phyloP scores from a whole-genome alignment of 1,140 invertebrate species.

The Drosophila pandora region DNA sequence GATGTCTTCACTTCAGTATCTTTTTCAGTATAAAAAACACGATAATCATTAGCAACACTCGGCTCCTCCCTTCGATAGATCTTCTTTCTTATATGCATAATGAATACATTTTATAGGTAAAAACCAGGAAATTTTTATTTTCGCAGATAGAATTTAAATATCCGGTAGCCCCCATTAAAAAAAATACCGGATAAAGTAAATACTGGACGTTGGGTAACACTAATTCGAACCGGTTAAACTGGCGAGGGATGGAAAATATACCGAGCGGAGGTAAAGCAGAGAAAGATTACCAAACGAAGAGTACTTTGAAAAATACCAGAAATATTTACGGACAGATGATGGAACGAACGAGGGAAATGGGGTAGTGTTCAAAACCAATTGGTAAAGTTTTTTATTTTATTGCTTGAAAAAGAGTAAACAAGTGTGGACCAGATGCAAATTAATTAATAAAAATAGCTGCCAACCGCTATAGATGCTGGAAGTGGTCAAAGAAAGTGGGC shows the following conservation, averaged over 20 bases:
- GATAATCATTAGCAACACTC: too few species aligned
- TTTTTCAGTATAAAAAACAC: too few species aligned
- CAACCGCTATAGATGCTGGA: neutral
- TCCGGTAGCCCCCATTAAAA: too few species aligned
- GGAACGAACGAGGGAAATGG: neutral
- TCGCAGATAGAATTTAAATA: too few species aligned
- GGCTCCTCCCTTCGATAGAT: too few species aligned
- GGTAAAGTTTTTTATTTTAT: neutral
- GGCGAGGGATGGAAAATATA: neutral
- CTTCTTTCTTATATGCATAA: too few species aligned
- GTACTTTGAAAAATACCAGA: neutral
- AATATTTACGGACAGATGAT: slow-evolving; percentile 1
- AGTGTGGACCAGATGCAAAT: neutral
- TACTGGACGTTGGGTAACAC: neutral
- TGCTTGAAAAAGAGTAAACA: neutral
- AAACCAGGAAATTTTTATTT: too few species aligned
- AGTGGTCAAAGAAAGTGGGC: neutral
- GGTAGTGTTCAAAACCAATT: neutral
- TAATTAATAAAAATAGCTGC: neutral
- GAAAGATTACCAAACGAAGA: neutral
- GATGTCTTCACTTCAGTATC: too few species aligned
- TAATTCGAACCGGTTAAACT: too few species aligned
- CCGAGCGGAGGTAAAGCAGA: neutral
- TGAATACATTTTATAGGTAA: too few species aligned
- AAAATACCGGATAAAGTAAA: neutral